Evolutionary conservation across 2,113 vertebrate genomes (phyloP), one percentile per base, ranked within the genome.

Genomic region (Colistium nudipinnis): DNA sequence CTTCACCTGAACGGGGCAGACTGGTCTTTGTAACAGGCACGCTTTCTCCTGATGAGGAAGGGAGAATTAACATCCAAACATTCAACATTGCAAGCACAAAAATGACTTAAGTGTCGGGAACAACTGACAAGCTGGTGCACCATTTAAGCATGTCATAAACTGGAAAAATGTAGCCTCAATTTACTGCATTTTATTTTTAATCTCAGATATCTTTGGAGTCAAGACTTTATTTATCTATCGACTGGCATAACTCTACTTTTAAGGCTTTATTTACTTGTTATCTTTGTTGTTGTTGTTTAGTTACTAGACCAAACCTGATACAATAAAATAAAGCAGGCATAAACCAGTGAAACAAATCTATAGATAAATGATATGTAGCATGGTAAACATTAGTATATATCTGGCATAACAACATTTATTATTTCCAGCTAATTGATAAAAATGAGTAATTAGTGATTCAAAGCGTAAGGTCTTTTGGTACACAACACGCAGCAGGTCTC

Each of bases 1-100:
- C 94, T 27, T 61, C 62, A 1, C 91, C 93, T 22, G 94, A 94
- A 81, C 94, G 93, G 28, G 97, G 96, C 67, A 99, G 91, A 82
- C 94, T 96, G 47, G 95, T 98, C 90, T 99, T 98, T 35, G 96
- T 98, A 51, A 98, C 95, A 16, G 97, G 97, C 78, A 99, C 95
- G 52, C 97, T 98, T 89, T 99, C 97, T 68, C 97, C 97, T 99
- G 44, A 4, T 8, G 3, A 60, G 8, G 4, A 39, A 44, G 1
- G 19, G 4, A 57, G 0, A 22, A 44, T 24, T 1, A 36, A 48
- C 9, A 54, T n/a, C n/a, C n/a, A n/a, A n/a, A n/a, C n/a, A n/a
- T n/a, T n/a, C n/a, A 8, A 47, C 5, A 14, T 35, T 6, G 7
- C 49, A 8, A 10, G 33, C 24, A 44, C 2, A 47, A 0, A 4